Percentiles rank a stretch among this genome's conserved stretches.
Conservation (phyloP, 2,113 vertebrate species). For the Panthera uncia region DNA sequence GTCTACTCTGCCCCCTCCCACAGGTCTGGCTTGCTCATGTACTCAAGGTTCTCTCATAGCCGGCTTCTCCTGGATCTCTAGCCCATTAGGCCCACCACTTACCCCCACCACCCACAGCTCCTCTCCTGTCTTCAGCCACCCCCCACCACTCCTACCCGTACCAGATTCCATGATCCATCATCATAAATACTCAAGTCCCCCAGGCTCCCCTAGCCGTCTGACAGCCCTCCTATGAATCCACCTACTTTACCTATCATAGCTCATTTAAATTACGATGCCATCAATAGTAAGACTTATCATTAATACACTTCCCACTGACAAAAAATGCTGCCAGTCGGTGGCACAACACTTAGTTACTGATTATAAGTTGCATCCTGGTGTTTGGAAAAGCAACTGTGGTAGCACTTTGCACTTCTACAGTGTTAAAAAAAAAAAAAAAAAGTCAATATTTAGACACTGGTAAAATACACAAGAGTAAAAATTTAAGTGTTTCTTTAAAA, state of each 20-base stretch:
- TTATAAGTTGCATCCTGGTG: not conserved
- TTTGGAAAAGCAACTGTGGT: not conserved
- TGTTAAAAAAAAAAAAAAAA: not conserved
- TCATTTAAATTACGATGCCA: not conserved
- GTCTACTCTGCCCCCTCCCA: not conserved
- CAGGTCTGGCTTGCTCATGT: not conserved
- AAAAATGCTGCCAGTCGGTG: not conserved
- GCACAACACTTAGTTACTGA: not conserved
- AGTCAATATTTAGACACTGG: not conserved
- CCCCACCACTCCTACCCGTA: not conserved
- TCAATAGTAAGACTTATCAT: not conserved
- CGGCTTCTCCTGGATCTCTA: not conserved
- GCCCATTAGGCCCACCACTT: not conserved
- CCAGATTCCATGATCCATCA: no score
- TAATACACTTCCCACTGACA: not conserved
- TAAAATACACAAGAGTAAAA: not conserved
- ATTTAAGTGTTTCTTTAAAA: not conserved
- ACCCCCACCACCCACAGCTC: not conserved
- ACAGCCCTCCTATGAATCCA: not conserved
- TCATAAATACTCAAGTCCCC: not conserved
- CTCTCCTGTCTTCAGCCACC: not conserved
- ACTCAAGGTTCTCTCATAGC: not conserved
- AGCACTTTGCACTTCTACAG: not conserved
- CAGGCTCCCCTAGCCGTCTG: not conserved
- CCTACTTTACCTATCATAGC: not conserved